These are phyloP conservation scores for Drosophila oshimai DNA, from an alignment of 1,140 invertebrate species.

Conservation along the genomic window DNA sequence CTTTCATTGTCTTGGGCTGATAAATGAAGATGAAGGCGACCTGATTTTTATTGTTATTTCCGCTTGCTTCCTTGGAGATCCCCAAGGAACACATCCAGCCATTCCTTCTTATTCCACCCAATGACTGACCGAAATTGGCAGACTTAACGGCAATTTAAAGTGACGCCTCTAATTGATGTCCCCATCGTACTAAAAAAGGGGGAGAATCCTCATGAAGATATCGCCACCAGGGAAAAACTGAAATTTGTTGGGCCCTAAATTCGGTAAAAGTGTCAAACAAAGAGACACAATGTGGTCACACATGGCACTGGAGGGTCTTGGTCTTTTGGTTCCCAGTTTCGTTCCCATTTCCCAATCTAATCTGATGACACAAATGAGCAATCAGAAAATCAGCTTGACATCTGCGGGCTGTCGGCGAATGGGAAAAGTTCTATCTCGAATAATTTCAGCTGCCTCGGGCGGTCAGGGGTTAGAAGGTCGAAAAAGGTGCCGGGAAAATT, in stretches of 20 bases:
- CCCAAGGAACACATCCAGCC: not conserved
- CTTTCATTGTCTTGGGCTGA: constrained; percentile 62
- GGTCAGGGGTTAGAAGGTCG: constrained; percentile 15
- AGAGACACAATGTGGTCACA: constrained; percentile 36
- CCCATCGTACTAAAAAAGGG: not conserved
- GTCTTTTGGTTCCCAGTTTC: not conserved
- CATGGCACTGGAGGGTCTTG: constrained; percentile 6
- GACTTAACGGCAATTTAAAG: constrained; percentile 73
- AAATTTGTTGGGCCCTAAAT: constrained; percentile 22
- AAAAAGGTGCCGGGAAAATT: not conserved
- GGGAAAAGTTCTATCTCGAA: constrained; percentile 55
- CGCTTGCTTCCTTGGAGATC: constrained; percentile 14
- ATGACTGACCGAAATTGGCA: constrained; percentile 65
- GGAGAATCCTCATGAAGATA: constrained; percentile 26
- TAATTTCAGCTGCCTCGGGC: constrained; percentile 30
- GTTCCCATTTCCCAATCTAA: constrained; percentile 44
- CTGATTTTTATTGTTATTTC: constrained; percentile 59
- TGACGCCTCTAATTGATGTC: constrained; percentile 58
- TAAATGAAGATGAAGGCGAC: constrained; percentile 66
- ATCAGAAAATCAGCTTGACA: constrained; percentile 59
- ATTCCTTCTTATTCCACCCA: not conserved
- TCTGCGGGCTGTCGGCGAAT: constrained; percentile 48
- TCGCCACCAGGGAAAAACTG: not conserved
- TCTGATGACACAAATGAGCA: constrained; percentile 71
- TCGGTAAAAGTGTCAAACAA: constrained; percentile 41